Conservation (phyloP, 2,888 invertebrate genomes). For the Sesia bembeciformis region DNA sequence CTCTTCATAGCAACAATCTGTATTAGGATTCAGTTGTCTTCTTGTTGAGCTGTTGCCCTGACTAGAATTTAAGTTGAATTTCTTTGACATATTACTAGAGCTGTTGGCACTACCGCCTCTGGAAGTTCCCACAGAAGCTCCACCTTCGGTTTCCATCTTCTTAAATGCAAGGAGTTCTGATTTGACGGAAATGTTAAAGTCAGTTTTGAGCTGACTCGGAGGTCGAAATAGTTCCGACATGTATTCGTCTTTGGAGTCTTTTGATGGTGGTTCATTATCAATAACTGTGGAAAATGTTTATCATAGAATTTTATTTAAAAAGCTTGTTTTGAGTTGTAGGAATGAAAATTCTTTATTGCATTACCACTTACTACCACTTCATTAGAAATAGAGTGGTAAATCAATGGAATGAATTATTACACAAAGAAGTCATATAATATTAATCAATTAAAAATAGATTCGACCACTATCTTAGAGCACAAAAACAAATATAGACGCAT, state of each 20-base stretch:
- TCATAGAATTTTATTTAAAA: too few species aligned
- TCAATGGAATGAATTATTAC: too few species aligned
- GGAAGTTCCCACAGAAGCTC: slow-evolving; percentile 36
- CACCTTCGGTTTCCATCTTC: slow-evolving; percentile 41
- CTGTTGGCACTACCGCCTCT: slow-evolving; percentile 53
- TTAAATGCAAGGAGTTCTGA: slow-evolving; percentile 43
- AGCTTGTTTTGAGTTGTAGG: too few species aligned
- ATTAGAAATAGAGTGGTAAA: too few species aligned
- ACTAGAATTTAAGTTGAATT: slow-evolving; percentile 42
- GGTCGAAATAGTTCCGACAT: slow-evolving; percentile 54
- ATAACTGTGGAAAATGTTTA: slow-evolving; percentile 22
- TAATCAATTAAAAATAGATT: too few species aligned
- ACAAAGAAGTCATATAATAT: too few species aligned
- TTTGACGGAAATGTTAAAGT: slow-evolving; percentile 63
- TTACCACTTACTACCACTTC: too few species aligned
- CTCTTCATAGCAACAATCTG: slow-evolving; percentile 80
- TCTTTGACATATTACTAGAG: slow-evolving; percentile 62
- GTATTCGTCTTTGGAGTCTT: slow-evolving; percentile 46
- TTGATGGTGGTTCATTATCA: slow-evolving; percentile 36
- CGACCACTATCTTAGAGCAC: too few species aligned
- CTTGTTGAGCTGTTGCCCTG: slow-evolving; percentile 23
- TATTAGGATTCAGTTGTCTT: slow-evolving; percentile 46
- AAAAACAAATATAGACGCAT: too few species aligned
- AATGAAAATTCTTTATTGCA: too few species aligned
- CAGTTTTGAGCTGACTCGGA: slow-evolving; percentile 51